A percentile compares a stretch with the other conserved stretches of the same genome.
Conservation (phyloP, 2,797 vertebrate species). For the Lithobates pipiens region DNA sequence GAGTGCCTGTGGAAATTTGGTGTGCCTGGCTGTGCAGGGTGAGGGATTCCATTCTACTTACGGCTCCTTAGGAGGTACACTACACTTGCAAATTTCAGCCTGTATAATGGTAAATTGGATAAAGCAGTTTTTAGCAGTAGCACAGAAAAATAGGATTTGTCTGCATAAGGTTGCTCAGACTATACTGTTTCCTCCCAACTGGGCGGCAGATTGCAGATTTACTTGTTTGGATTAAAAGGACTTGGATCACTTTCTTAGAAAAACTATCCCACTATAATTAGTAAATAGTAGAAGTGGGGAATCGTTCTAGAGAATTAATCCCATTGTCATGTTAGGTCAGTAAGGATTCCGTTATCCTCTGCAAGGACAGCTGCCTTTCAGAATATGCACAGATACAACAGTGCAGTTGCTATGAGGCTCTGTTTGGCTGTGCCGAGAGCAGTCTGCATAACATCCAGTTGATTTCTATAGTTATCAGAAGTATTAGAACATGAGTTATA, state of each 20-base stretch:
- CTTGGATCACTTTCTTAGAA: not conserved
- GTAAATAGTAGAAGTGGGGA: not conserved
- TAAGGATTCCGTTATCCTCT: not conserved
- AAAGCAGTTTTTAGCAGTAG: not conserved
- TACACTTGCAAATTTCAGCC: not conserved
- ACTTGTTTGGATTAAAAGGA: not conserved
- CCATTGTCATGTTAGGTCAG: not conserved
- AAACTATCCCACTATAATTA: not conserved
- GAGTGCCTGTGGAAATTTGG: too few relatives aligned
- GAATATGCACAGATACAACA: not conserved
- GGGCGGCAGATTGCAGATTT: not conserved
- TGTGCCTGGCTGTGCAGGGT: too few relatives aligned
- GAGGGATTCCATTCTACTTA: too few relatives aligned
- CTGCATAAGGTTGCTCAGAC: not conserved
- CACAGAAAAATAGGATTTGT: not conserved
- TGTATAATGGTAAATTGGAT: not conserved
- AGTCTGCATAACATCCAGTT: not conserved
- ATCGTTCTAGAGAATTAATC: not conserved
- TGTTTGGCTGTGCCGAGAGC: not conserved
- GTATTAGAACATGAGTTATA: not conserved
- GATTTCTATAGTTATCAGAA: not conserved
- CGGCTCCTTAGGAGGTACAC: too few relatives aligned
- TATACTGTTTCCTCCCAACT: not conserved
- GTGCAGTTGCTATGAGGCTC: not conserved
- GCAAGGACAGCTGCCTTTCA: not conserved